These are phyloP conservation scores for Temnopleurus reevesii DNA, from an alignment of 53 echinoderm and acorn worm genomes.

Conservation along the genomic window DNA sequence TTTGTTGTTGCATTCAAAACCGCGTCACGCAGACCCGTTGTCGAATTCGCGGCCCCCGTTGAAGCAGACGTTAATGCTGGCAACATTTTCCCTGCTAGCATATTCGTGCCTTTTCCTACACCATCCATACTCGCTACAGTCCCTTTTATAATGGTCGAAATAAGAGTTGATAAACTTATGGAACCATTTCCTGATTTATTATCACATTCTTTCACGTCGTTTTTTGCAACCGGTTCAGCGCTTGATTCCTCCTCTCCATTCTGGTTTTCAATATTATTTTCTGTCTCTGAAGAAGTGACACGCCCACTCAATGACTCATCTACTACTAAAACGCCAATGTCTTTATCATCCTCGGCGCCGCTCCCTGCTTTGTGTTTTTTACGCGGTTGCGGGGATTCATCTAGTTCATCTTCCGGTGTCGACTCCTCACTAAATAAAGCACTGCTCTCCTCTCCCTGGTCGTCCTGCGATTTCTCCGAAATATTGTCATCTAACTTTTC, in stretches of 20 bases:
- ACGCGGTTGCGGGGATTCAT: neutral
- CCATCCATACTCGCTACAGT: conserved; percentile 16
- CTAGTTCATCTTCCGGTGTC: neutral
- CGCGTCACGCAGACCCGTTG: neutral
- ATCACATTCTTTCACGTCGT: neutral
- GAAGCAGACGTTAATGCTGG: neutral
- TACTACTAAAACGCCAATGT: neutral
- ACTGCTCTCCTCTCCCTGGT: no score
- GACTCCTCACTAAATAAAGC: no score
- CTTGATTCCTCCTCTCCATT: neutral
- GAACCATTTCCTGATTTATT: neutral
- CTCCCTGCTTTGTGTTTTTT: neutral
- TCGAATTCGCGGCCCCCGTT: neutral
- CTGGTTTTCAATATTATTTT: neutral
- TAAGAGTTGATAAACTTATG: conserved; percentile 43
- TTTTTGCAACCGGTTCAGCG: neutral
- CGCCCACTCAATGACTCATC: neutral
- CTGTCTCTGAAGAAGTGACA: neutral
- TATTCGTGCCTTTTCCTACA: neutral
- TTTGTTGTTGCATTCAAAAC: neutral
- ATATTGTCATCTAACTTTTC: neutral
- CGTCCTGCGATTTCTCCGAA: no score
- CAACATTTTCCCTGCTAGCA: no score
- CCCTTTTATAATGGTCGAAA: conserved; percentile 43
- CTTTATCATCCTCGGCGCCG: neutral